phyloP scores from a whole-genome alignment of 2,113 vertebrate genomes.

The Chamaea fasciata region DNA sequence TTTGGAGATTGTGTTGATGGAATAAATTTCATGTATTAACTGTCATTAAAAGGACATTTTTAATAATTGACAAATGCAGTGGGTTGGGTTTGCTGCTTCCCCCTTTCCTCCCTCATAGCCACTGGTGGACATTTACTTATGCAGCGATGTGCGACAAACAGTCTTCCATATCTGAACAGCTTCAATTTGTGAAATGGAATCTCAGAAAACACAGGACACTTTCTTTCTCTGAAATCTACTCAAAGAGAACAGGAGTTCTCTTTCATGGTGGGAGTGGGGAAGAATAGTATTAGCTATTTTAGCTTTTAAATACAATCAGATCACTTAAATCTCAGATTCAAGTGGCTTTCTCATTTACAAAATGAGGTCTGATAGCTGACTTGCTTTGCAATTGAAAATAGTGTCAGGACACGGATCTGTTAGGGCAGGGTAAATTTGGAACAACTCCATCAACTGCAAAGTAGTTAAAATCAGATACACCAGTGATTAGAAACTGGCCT shows the following conservation, averaged over 20 bases:
- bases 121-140: constrained; percentile 2
- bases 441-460: neutral
- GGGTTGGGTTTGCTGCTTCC: neutral
- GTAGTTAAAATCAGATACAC: neutral
- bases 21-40: neutral
- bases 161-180: neutral
- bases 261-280: neutral
- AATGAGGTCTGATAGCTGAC: neutral
- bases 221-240: neutral
- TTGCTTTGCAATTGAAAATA: neutral
- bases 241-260: neutral
- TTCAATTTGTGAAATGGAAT: neutral
- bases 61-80: neutral
- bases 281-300: neutral
- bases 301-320: neutral
- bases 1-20: neutral
- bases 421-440: neutral
- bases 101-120: neutral
- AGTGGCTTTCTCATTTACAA: neutral
- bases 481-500: neutral
- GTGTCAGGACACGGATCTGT: neutral
- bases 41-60: neutral
- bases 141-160: neutral
- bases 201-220: neutral
- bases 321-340: neutral